Conservation (phyloP, 2,113 vertebrate species). For the Arizona elegans region DNA sequence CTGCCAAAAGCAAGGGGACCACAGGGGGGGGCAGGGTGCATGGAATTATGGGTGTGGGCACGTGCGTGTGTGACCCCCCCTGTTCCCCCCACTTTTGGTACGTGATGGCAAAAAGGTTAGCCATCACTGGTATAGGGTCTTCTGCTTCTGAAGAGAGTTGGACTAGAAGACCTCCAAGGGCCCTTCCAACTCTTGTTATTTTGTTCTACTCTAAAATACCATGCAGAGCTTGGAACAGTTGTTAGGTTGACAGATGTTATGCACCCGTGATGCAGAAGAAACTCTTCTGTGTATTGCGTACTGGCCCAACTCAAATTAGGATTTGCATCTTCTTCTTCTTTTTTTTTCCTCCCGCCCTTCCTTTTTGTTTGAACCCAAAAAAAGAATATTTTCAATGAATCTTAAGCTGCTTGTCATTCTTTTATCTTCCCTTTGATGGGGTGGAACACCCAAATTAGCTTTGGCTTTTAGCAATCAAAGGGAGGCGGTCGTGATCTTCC, state of each 20-base stretch:
- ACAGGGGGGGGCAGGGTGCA: no score
- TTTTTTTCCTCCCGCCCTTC: background rate
- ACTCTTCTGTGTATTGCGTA: background rate
- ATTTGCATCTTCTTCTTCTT: no score
- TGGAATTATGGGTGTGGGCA: no score
- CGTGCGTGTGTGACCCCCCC: no score
- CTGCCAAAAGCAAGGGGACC: no score
- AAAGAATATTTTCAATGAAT: constrained; percentile 3
- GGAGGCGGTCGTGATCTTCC: constrained; percentile 56
- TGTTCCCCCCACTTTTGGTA: no score
- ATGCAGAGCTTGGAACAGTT: background rate
- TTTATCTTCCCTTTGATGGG: constrained; percentile 6
- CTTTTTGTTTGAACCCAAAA: background rate
- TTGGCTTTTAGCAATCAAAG: constrained; percentile 48
- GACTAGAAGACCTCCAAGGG: no score
- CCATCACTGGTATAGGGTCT: no score
- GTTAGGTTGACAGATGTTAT: background rate
- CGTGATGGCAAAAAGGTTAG: no score
- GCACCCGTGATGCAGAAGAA: background rate
- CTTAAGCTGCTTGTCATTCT: background rate
- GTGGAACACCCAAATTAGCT: constrained; percentile 29
- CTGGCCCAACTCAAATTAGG: background rate
- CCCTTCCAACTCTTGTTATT: no score
- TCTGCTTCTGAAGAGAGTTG: no score
- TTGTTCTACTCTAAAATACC: no score